Conservation (phyloP, 2,888 invertebrate species). For the Macrosiphum euphorbiae region DNA sequence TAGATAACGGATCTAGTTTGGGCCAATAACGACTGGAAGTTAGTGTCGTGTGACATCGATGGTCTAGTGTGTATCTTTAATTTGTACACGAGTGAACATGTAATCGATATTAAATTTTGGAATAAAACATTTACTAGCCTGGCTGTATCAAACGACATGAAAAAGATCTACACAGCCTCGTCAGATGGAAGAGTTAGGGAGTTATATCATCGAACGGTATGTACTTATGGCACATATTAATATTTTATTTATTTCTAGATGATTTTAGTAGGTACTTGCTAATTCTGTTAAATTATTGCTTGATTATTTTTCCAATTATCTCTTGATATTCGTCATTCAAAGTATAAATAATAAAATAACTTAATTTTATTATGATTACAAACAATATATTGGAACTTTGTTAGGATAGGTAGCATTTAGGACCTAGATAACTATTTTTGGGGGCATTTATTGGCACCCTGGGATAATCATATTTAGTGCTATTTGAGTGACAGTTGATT, state of each 20-base stretch:
- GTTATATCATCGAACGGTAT: conserved; percentile 5
- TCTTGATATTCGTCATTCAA: not conserved
- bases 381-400: not conserved
- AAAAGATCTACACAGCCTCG: not conserved
- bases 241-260: not conserved
- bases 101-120: not conserved
- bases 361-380: not conserved
- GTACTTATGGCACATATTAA: not conserved
- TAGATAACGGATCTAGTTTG: conserved; percentile 77
- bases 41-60: conserved; percentile 89
- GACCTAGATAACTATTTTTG: too few relatives aligned
- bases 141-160: not conserved
- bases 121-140: not conserved
- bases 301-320: not conserved
- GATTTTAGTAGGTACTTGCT: not conserved
- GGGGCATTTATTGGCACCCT: too few relatives aligned
- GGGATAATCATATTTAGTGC: too few relatives aligned
- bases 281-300: not conserved
- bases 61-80: conserved; percentile 95
- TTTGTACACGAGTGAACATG: conserved; percentile 68
- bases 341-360: not conserved
- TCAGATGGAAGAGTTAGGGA: conserved; percentile 15
- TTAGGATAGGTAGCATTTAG: too few relatives aligned
- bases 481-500: too few relatives aligned
- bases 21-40: conserved; percentile 82